These are phyloP conservation scores for Holocentrus rufus DNA, from an alignment of 2,797 vertebrate species.

Conservation along the genomic window DNA sequence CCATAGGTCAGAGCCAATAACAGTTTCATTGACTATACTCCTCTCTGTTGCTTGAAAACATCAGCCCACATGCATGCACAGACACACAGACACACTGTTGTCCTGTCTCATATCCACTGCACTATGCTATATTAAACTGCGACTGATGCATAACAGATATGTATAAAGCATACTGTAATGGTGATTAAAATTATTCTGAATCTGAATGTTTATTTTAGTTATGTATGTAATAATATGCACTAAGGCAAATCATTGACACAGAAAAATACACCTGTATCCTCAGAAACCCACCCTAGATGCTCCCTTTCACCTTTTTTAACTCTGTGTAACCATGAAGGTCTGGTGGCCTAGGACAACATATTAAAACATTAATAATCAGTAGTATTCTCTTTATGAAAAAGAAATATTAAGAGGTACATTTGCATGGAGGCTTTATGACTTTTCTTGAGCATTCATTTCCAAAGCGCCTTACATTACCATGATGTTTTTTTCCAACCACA, in stretches of 20 bases:
- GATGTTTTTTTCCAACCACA: too few relatives aligned
- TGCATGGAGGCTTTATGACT: neutral
- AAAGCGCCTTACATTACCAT: too few relatives aligned
- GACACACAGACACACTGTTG: constrained; percentile 3
- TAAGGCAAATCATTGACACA: neutral
- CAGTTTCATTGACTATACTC: constrained; percentile 65
- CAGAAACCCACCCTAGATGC: too few relatives aligned
- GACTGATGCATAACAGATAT: constrained; percentile 9
- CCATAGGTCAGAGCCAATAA: constrained; percentile 65
- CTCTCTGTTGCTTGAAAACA: constrained; percentile 47
- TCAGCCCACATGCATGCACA: constrained; percentile 12
- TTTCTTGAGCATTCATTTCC: neutral
- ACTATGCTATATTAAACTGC: constrained; percentile 17
- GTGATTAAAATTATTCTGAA: neutral
- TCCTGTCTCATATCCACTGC: neutral
- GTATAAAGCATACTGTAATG: neutral
- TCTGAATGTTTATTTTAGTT: neutral
- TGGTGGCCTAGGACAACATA: too few relatives aligned
- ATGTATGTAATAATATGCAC: neutral
- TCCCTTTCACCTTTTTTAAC: too few relatives aligned
- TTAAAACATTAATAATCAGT: too few relatives aligned
- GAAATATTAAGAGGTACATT: too few relatives aligned
- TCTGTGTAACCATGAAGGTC: too few relatives aligned
- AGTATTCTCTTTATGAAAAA: too few relatives aligned
- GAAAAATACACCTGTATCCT: too few relatives aligned